phyloP scores from a whole-genome alignment of 2,888 invertebrate species.

The Helicoverpa assulta region DNA sequence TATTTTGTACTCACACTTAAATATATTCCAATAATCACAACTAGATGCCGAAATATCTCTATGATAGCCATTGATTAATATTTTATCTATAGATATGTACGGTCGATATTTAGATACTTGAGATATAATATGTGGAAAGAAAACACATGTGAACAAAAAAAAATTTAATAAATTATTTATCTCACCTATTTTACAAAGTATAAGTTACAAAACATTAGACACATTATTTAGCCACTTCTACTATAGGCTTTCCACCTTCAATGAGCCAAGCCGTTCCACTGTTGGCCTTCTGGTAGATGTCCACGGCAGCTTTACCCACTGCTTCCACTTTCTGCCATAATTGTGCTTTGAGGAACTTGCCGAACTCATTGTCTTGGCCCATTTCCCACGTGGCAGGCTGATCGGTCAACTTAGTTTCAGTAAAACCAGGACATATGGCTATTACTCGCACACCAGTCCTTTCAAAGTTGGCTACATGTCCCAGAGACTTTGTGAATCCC shows the following conservation, averaged over 20 bases:
- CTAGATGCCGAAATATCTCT: no score
- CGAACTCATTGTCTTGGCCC: constrained; percentile 51
- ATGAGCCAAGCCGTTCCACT: constrained; percentile 89
- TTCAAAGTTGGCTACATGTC: constrained; percentile 81
- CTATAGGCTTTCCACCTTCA: constrained; percentile 81
- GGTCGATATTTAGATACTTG: no score
- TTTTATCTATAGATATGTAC: no score
- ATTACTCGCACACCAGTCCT: constrained; percentile 87
- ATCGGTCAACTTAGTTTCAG: constrained; percentile 76
- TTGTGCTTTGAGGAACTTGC: constrained; percentile 47
- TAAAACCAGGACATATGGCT: constrained; percentile 89
- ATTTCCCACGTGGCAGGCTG: constrained; percentile 56
- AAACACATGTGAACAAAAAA: background rate
- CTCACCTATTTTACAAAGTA: background rate
- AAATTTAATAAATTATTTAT: constrained; percentile 1
- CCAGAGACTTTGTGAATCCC: constrained; percentile 87
- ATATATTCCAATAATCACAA: no score
- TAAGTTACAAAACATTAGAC: background rate
- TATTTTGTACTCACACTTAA: no score
- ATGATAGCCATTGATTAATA: no score
- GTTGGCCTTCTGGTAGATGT: constrained; percentile 78
- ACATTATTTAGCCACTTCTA: constrained; percentile 67
- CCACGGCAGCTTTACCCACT: constrained; percentile 74
- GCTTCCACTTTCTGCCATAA: constrained; percentile 73
- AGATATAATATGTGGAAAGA: no score